Base-by-base conservation (phyloP, 2,888 invertebrate species). In the Phalangium opilio region DNA sequence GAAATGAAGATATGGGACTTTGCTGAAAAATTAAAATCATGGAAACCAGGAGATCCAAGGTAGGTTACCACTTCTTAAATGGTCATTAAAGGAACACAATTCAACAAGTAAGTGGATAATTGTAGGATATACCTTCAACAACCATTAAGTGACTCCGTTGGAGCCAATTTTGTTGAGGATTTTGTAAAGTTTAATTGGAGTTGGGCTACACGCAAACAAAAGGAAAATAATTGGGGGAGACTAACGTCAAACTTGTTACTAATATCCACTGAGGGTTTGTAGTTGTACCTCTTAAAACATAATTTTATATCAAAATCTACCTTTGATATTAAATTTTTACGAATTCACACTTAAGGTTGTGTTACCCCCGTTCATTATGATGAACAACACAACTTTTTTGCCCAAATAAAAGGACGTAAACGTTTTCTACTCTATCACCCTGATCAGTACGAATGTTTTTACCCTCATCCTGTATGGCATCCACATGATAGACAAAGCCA, bases 401-500 rank as follows among this genome's bases (percentile, higher is more conserved):
- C 74, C 39, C 75, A 77, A 64, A 67, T 77, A 8, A 60, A 65
- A 50, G 77, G 77, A 1, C 67, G 67, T 57, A 78, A 78, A 63
- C 63, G 75, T 48, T 73, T 75, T 57, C 67, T 77, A 43, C 63
- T 78, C 35, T 78, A 77, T 61, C 68, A 75, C 32, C 78, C 77
- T 11, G 71, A 71, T 52, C 73, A 75, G 59, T 77, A 75, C 63
- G 72, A 74, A 43, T 73, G 73, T 61, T 63, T 78, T 34, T 78
- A 78, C 62, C 76, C 77, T n/a, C 72, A 76, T 60, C 76, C 78
- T 19, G 74, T 76, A 8, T 70, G 71, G 61, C 77, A 77, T 64
- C 77, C 78, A 14, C 75, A 76, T 62, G 78, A 78, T 60, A 62
- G 78, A 51, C 78, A 78, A 62, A 76, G 76, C 63, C 77, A 77